Base-by-base conservation (phyloP, 2,113 vertebrate species). In the Ammodytes marinus region DNA sequence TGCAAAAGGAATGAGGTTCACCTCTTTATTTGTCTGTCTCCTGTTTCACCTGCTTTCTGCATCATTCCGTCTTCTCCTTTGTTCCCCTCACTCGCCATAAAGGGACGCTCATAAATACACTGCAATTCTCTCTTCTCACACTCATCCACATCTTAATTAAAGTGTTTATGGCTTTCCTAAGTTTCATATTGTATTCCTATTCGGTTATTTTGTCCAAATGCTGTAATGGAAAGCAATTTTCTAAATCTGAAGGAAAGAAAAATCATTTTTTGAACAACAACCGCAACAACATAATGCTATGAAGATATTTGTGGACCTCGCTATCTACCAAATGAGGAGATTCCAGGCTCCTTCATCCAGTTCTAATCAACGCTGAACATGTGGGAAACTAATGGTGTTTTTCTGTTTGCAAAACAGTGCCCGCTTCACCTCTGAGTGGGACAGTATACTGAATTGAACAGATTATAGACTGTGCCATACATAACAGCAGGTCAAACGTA, bases 321-420 rank as follows among this genome's bases (percentile, higher is more conserved):
- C 72, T 72, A 65, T 81, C 89, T 89, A 79, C 89, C 86, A 95
- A 93, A 93, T 89, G 67, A 82, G 86, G 83, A 92, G 87, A 91
- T 86, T 92, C 86, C 82, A 79, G 88, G 91, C 82, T 89, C 89
- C 92, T 90, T 92, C 84, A 91, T 89, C 79, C 86, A 88, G 80
- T 89, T 85, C 88, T 88, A 92, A 94, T 93, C 88, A 90, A 82
- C 50, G 6, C 49, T 7, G 75, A 92, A 89, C 93, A 90, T 88
- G 89, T 89, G 88, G 87, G 88, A 91, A 84, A 86, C 87, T 91
- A 91, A 90, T 90, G 86, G 85, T 85, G 86, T 92, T 92, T 89
- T 89, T 86, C 83, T 88, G 71, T 79, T 91, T 57, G 86, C 87
- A 69, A 81, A 87, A 82, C 77, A 79, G 78, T 42, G 50, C 82